Percentiles rank a stretch among this genome's conserved stretches.
These are phyloP conservation scores for Hemicordylus capensis DNA, from an alignment of 2,113 vertebrate species.

Conservation along the genomic window DNA sequence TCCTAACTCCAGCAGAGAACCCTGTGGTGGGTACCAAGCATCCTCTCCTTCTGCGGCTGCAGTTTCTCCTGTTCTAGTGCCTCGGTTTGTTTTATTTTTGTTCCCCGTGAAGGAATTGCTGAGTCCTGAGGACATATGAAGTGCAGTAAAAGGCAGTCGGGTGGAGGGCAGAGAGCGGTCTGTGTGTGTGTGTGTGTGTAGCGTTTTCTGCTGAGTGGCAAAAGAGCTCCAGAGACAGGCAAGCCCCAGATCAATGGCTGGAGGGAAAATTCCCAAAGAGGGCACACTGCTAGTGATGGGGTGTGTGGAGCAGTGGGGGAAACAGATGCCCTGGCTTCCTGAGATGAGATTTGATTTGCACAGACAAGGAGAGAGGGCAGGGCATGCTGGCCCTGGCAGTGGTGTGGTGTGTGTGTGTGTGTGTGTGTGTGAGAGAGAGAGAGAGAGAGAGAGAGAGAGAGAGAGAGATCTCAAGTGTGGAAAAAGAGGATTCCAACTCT, in stretches of 20 bases:
- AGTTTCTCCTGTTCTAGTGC: not conserved
- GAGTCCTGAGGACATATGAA: conserved; percentile 66
- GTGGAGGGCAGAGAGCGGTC: not conserved
- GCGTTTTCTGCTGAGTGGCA: conserved; percentile 72
- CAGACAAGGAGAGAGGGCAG: not conserved
- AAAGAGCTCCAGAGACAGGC: conserved; percentile 62
- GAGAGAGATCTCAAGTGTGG: not conserved
- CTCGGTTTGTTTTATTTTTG: not conserved
- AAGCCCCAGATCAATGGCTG: conserved; percentile 70
- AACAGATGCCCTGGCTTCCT: not conserved
- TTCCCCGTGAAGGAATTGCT: conserved; percentile 48
- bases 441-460: too few species aligned
- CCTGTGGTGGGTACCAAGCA: not conserved
- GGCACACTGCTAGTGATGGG: not conserved
- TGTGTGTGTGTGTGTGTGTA: not conserved
- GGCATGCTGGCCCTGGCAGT: not conserved
- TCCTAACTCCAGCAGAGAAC: conserved; percentile 17
- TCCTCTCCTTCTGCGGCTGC: not conserved
- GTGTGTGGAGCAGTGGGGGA: not conserved
- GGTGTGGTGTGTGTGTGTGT: not conserved
- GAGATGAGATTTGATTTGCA: not conserved
- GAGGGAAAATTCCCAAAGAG: conserved; percentile 38
- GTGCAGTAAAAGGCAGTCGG: conserved; percentile 74
- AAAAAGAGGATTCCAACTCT: not conserved
- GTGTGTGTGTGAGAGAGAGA: too few species aligned